Evolutionary conservation across 2,888 invertebrate genomes (phyloP).

Genomic region (Rhingia rostrata): DNA sequence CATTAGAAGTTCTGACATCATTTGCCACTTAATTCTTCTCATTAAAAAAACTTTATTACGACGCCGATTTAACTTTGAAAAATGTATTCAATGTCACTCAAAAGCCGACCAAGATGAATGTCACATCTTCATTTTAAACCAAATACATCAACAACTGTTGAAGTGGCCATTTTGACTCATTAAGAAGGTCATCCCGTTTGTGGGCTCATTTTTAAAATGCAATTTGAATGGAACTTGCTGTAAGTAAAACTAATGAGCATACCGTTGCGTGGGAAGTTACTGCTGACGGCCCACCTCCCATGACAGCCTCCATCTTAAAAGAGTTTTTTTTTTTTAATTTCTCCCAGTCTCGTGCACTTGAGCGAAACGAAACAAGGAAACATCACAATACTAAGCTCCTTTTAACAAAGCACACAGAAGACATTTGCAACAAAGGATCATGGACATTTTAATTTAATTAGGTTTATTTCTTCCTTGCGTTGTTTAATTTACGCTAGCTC

Average conservation of each 20-base stretch:
- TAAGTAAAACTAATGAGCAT: conserved; percentile 23
- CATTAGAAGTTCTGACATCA: no score
- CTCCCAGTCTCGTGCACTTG: neutral
- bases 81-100: no score
- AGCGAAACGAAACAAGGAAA: neutral
- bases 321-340: conserved; percentile 2
- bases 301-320: neutral
- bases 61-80: no score
- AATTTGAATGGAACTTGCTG: conserved; percentile 14
- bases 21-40: no score
- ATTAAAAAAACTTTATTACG: no score
- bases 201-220: neutral
- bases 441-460: conserved; percentile 39
- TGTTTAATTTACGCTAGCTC: neutral
- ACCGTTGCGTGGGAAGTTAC: neutral
- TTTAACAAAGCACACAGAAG: no score
- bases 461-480: conserved; percentile 6
- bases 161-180: no score
- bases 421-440: conserved; percentile 25
- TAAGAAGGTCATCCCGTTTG: no score
- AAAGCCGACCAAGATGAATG: no score
- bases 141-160: no score
- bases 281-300: neutral
- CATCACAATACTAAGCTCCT: no score
- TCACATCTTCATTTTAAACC: no score